These are phyloP conservation scores for Scelioninae gen. 1 DNA, from an alignment of 2,888 invertebrate species.

Conservation along the genomic window DNA sequence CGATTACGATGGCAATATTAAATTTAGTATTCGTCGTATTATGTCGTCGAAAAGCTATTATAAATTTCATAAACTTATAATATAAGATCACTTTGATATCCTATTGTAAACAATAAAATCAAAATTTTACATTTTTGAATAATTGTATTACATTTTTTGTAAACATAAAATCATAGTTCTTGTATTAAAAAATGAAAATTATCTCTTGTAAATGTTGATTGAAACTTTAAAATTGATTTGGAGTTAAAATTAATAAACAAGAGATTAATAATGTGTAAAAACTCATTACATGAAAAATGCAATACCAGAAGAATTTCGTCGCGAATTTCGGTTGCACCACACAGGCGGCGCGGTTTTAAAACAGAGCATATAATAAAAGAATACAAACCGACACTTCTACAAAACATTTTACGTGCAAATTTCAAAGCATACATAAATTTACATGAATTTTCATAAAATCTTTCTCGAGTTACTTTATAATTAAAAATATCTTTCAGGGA, in stretches of 20 bases:
- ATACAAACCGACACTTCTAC: conserved; percentile 21
- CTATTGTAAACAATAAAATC: too few relatives aligned
- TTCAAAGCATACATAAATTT: conserved; percentile 42
- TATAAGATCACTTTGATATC: not conserved
- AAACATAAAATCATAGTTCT: too few relatives aligned
- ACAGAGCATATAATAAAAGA: conserved; percentile 15
- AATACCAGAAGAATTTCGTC: conserved; percentile 18
- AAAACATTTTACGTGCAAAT: conserved; percentile 28
- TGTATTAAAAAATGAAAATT: too few relatives aligned
- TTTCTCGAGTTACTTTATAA: conserved; percentile 25
- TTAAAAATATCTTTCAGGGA: conserved; percentile 44
- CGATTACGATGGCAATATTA: conserved; percentile 39
- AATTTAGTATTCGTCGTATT: conserved; percentile 18
- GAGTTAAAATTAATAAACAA: too few relatives aligned
- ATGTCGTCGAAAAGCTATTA: not conserved
- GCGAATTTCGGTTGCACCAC: conserved; percentile 11
- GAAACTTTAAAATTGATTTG: too few relatives aligned
- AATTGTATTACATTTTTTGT: too few relatives aligned
- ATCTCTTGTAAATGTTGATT: too few relatives aligned
- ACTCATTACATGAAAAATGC: conserved; percentile 13
- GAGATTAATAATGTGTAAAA: too few relatives aligned
- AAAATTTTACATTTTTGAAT: too few relatives aligned
- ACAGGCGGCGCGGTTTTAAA: conserved; percentile 8
- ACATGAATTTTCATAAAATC: conserved; percentile 46
- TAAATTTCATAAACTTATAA: not conserved